A percentile compares a stretch with the other conserved stretches of the same genome.
Evolutionary conservation across 2,888 invertebrate species (phyloP).

Genomic region (Psylliodes chrysocephalus): DNA sequence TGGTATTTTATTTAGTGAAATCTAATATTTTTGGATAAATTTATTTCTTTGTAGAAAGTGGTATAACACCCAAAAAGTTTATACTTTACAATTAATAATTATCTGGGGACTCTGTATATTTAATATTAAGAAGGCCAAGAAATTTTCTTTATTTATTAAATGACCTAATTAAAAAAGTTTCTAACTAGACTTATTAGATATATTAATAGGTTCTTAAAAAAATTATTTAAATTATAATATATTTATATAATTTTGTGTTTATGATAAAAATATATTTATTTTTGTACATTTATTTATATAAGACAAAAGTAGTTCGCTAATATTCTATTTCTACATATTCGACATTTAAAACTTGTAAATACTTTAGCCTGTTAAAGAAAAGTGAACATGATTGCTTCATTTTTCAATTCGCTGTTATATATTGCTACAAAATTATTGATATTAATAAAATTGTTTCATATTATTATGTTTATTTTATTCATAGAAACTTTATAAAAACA

Average conservation of each 20-base stretch:
- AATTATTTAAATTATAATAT: slow-evolving; percentile 8
- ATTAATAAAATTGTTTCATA: slow-evolving; percentile 21
- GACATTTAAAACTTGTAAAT: slow-evolving; percentile 27
- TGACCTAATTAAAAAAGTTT: background rate
- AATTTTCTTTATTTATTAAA: too few relatives aligned
- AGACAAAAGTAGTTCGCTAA: slow-evolving; percentile 10
- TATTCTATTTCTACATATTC: slow-evolving; percentile 22
- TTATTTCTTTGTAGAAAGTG: too few relatives aligned
- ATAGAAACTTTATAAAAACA: too few relatives aligned
- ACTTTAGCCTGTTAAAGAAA: slow-evolving; percentile 23
- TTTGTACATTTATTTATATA: slow-evolving; percentile 32
- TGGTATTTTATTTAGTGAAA: too few relatives aligned
- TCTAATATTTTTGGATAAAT: too few relatives aligned
- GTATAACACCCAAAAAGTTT: too few relatives aligned
- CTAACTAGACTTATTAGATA: background rate
- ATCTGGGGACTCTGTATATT: too few relatives aligned
- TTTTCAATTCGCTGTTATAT: slow-evolving; percentile 35
- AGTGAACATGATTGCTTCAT: slow-evolving; percentile 27
- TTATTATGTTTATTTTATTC: too few relatives aligned
- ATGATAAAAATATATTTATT: slow-evolving; percentile 32
- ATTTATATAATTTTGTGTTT: slow-evolving; percentile 15
- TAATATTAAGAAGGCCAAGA: too few relatives aligned
- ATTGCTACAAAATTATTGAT: slow-evolving; percentile 35
- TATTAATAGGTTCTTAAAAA: background rate
- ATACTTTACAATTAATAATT: too few relatives aligned